A percentile compares a stretch with the other conserved stretches of the same genome.
These are phyloP conservation scores for Cyanistes caeruleus DNA, from an alignment of 2,113 vertebrate species.

Conservation along the genomic window DNA sequence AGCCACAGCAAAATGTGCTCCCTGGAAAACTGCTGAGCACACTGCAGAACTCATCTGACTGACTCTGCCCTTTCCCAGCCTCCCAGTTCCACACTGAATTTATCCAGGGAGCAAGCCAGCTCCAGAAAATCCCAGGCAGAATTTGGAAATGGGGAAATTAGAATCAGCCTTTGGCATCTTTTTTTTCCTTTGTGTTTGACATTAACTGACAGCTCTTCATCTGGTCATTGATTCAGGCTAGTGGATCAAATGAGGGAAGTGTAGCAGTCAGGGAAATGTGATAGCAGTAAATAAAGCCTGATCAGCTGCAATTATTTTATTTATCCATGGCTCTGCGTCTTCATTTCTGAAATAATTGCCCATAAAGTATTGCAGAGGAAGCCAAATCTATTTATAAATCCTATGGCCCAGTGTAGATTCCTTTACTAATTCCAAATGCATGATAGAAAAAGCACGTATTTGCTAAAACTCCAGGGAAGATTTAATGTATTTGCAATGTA, in stretches of 20 bases:
- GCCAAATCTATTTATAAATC: conserved; percentile 64
- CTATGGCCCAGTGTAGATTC: conserved; percentile 38
- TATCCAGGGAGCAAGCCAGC: not conserved
- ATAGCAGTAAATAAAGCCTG: conserved; percentile 13
- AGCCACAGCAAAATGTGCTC: not conserved
- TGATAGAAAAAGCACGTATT: conserved; percentile 36
- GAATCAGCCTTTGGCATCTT: not conserved
- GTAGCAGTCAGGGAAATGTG: not conserved
- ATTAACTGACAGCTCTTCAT: not conserved
- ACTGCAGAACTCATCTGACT: not conserved
- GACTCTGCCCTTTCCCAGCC: not conserved
- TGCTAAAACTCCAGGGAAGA: conserved; percentile 53
- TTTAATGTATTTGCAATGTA: conserved; percentile 60
- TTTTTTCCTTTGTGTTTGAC: not conserved
- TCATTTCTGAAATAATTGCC: conserved; percentile 59
- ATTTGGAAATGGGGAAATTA: not conserved
- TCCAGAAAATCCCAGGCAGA: not conserved
- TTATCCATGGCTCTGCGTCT: conserved; percentile 43
- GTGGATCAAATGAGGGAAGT: not conserved
- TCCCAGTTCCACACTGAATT: not conserved
- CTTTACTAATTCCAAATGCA: conserved; percentile 48
- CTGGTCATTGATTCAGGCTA: not conserved
- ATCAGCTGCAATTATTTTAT: conserved; percentile 48
- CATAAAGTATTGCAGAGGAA: conserved; percentile 44
- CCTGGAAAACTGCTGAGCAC: not conserved